A percentile compares a stretch with the other conserved stretches of the same genome.
These are phyloP conservation scores for Ictidomys tridecemlineatus DNA, from an alignment of 2,113 vertebrate genomes.

Conservation along the genomic window DNA sequence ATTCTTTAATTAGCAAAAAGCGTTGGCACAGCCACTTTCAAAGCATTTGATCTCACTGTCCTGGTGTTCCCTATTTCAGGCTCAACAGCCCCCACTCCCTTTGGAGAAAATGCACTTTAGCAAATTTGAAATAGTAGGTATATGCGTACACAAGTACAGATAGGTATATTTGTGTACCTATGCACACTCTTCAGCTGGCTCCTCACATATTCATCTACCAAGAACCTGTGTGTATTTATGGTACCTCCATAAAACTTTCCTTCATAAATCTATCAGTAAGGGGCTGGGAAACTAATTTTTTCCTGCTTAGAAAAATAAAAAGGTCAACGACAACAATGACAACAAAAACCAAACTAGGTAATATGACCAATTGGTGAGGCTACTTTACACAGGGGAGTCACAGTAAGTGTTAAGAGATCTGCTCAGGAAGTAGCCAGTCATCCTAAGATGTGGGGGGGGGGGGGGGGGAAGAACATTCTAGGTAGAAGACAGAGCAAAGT, in stretches of 20 bases:
- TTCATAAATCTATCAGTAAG: not conserved
- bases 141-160: not conserved
- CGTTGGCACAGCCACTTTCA: conserved; percentile 73
- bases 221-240: not conserved
- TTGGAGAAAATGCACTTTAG: conserved; percentile 71
- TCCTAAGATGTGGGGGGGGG: not conserved
- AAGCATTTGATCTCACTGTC: conserved; percentile 69
- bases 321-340: not conserved
- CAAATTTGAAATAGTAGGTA: conserved; percentile 50
- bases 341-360: not conserved
- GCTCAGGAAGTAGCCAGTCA: not conserved
- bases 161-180: not conserved
- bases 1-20: conserved; percentile 83
- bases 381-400: not conserved
- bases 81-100: conserved; percentile 60
- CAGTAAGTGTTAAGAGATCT: not conserved
- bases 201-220: not conserved
- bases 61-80: conserved; percentile 68
- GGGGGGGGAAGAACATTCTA: not conserved
- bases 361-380: not conserved
- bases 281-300: not conserved
- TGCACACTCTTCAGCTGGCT: not conserved
- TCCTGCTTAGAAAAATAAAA: not conserved
- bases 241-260: not conserved
- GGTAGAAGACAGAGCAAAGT: not conserved